Evolutionary conservation across 2,888 invertebrate genomes (phyloP).

Genomic region (Anoplius nigerrimus): DNA sequence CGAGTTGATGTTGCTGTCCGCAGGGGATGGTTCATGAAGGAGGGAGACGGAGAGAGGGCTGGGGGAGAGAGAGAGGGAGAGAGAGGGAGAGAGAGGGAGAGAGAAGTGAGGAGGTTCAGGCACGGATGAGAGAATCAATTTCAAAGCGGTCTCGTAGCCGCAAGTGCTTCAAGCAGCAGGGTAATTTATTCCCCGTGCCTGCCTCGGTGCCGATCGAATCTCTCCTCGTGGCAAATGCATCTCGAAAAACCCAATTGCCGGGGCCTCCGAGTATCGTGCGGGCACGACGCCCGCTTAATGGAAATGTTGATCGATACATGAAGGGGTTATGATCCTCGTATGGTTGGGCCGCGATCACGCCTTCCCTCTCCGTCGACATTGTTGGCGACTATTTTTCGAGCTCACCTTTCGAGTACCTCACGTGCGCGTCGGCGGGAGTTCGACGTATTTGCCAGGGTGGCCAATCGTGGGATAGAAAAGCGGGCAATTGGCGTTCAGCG

Average conservation of each 20-base stretch:
- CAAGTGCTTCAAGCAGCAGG: slow-evolving; percentile 16
- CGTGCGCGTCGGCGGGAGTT: not conserved
- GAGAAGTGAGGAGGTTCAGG: not conserved
- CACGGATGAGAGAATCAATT: slow-evolving; percentile 38
- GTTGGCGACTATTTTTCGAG: not conserved
- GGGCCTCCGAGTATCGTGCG: not conserved
- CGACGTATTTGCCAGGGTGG: too few relatives aligned
- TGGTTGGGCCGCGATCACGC: not conserved
- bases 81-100: too few relatives aligned
- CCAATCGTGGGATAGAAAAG: too few relatives aligned
- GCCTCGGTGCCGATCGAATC: slow-evolving; percentile 21
- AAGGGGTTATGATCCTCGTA: not conserved
- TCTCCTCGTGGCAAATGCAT: slow-evolving; percentile 9
- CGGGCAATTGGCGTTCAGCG: too few relatives aligned
- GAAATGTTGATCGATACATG: slow-evolving; percentile 4
- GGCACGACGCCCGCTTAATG: not conserved
- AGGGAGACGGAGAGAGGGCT: too few relatives aligned
- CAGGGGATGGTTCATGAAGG: too few relatives aligned
- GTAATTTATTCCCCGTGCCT: slow-evolving; percentile 32
- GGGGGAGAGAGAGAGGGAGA: too few relatives aligned
- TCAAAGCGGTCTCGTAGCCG: slow-evolving; percentile 30
- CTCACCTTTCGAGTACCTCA: not conserved
- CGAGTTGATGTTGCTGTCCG: too few relatives aligned
- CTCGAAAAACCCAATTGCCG: slow-evolving; percentile 2
- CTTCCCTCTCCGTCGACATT: not conserved